Evolutionary conservation across 2,797 vertebrate species (phyloP).

Genomic region (Nasua narica): DNA sequence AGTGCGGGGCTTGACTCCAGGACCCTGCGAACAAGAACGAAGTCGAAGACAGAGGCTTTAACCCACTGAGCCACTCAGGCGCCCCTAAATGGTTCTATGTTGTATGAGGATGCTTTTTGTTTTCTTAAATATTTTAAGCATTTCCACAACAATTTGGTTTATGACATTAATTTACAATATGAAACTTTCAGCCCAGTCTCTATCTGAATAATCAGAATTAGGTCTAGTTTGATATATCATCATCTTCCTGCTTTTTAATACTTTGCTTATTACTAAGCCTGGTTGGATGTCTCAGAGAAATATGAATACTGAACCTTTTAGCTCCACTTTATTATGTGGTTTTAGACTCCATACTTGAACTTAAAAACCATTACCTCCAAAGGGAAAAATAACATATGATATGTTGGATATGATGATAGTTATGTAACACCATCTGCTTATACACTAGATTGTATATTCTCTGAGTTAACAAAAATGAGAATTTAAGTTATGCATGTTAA

Average conservation of each 20-base stretch:
- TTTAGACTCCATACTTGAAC: not conserved
- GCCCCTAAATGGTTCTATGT: not conserved
- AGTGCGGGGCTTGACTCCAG: too few species aligned
- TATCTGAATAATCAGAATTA: not conserved
- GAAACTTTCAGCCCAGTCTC: slow-evolving; percentile 2
- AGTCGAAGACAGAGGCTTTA: too few species aligned
- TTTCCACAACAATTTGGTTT: not conserved
- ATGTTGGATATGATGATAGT: not conserved
- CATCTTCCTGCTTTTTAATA: not conserved
- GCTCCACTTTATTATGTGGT: not conserved
- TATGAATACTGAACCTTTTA: not conserved
- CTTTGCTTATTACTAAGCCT: not conserved
- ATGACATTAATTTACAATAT: not conserved
- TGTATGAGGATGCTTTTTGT: not conserved
- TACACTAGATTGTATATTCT: not conserved
- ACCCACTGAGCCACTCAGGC: too few species aligned
- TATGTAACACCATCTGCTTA: not conserved
- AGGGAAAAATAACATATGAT: not conserved
- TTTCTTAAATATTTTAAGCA: slow-evolving; percentile 26
- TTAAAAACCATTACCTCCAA: not conserved
- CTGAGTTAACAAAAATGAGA: not conserved
- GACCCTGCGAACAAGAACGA: too few species aligned
- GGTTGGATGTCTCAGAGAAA: not conserved
- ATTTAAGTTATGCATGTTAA: not conserved
- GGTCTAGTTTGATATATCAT: not conserved